Percentiles rank a stretch among this genome's conserved stretches.
Evolutionary conservation across 2,888 invertebrate genomes (phyloP).

Genomic region (Hofmannophila pseudospretella): DNA sequence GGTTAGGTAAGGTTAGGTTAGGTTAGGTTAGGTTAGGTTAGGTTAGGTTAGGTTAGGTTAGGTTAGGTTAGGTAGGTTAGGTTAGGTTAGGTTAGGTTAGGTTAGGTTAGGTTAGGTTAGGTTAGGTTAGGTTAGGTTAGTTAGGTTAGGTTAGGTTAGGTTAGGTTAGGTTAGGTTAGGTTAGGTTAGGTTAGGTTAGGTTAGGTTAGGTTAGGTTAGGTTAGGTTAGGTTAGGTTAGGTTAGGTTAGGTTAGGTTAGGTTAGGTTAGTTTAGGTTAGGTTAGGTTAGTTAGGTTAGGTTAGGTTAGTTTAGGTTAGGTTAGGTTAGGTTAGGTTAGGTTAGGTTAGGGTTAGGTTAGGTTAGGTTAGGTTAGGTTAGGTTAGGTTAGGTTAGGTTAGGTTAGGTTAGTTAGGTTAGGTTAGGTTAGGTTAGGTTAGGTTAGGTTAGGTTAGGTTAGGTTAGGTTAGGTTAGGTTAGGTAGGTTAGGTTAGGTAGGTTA

Average conservation of each 20-base stretch:
- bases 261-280: slow-evolving; percentile 16
- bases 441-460: slow-evolving; percentile 18
- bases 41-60: slow-evolving; percentile 15
- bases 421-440: slow-evolving; percentile 11
- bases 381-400: not conserved
- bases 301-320: slow-evolving; percentile 12
- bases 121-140: slow-evolving; percentile 19
- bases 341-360: not conserved
- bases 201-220: slow-evolving; percentile 20
- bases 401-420: too few species aligned
- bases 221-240: slow-evolving; percentile 21
- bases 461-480: slow-evolving; percentile 22
- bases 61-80: slow-evolving; percentile 23
- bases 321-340: slow-evolving; percentile 6
- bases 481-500: slow-evolving; percentile 18
- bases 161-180: slow-evolving; percentile 17
- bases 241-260: slow-evolving; percentile 17
- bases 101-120: slow-evolving; percentile 18
- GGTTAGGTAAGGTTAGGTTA: slow-evolving; percentile 12
- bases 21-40: slow-evolving; percentile 13
- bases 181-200: slow-evolving; percentile 18
- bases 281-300: slow-evolving; percentile 13
- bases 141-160: slow-evolving; percentile 19
- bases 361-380: not conserved
- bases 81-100: slow-evolving; percentile 22